Percentiles rank a stretch among this genome's conserved stretches.
phyloP scores from a whole-genome alignment of 2,888 invertebrate species.

The Lordiphosa andalusiaca region DNA sequence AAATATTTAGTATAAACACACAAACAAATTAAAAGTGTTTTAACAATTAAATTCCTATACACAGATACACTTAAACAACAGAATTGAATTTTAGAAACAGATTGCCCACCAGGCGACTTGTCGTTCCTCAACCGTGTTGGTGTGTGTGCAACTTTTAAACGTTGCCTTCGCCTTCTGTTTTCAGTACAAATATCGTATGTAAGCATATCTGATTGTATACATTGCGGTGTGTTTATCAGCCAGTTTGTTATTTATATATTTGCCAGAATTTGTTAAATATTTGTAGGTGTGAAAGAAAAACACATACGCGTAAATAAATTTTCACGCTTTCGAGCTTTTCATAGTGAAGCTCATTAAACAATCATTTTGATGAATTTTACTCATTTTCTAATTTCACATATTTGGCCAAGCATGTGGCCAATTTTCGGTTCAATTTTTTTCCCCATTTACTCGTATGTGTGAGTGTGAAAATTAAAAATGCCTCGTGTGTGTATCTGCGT shows the following conservation, averaged over 20 bases:
- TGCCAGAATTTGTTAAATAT: conserved; percentile 47
- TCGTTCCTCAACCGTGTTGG: conserved; percentile 22
- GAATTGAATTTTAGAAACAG: conserved; percentile 28
- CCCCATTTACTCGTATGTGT: conserved; percentile 6
- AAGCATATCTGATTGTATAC: conserved; percentile 11
- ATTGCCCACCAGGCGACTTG: conserved; percentile 43
- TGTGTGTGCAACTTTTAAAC: conserved; percentile 12
- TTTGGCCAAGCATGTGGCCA: conserved; percentile 29
- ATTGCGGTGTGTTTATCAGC: conserved; percentile 28
- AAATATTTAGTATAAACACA: conserved; percentile 53
- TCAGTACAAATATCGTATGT: conserved; percentile 1
- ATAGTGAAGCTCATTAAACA: conserved; percentile 67
- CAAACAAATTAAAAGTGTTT: conserved; percentile 50
- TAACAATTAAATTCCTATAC: conserved; percentile 48
- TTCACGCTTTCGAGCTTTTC: conserved; percentile 21
- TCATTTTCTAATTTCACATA: conserved; percentile 13
- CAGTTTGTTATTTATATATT: conserved; percentile 53
- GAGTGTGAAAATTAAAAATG: conserved; percentile 48
- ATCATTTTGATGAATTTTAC: conserved; percentile 67
- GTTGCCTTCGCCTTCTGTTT: neutral
- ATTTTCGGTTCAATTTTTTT: conserved; percentile 54
- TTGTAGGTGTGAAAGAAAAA: conserved; percentile 62
- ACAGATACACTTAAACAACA: conserved; percentile 9
- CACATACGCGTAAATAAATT: conserved; percentile 46
- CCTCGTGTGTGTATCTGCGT: conserved; percentile 32